Percentiles rank a stretch among this genome's conserved stretches.
phyloP scores from a whole-genome alignment of 2,113 vertebrate genomes.

The Nothobranchius kuhntae region DNA sequence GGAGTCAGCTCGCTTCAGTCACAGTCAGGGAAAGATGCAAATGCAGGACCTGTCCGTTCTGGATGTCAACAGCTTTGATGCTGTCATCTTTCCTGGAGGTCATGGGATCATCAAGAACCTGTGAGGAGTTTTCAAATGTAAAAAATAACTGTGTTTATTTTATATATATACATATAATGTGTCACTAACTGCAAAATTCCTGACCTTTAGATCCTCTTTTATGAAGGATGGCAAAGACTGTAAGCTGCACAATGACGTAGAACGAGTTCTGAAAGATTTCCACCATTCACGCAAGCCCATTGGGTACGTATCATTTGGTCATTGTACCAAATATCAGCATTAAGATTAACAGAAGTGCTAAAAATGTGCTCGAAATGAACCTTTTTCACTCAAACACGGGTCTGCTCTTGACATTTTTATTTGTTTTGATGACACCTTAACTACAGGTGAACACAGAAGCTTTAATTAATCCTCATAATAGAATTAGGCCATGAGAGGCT shows the following conservation, averaged over 20 bases:
- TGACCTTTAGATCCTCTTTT: constrained; percentile 68
- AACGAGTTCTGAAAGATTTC: constrained; percentile 78
- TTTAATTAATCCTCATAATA: constrained; percentile 37
- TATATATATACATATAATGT: too few relatives aligned
- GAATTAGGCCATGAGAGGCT: constrained; percentile 29
- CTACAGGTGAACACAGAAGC: constrained; percentile 13
- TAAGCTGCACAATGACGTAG: constrained; percentile 75
- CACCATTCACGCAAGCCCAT: constrained; percentile 77
- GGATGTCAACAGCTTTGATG: constrained; percentile 76
- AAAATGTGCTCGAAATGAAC: too few relatives aligned
- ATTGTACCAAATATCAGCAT: neutral
- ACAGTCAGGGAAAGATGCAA: constrained; percentile 70
- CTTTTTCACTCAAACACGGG: too few relatives aligned
- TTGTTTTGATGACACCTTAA: constrained; percentile 20
- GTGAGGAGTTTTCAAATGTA: constrained; percentile 56
- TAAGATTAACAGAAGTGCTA: neutral
- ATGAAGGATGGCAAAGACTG: constrained; percentile 78
- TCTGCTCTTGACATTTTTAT: neutral
- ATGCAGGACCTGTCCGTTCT: constrained; percentile 77
- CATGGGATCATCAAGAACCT: constrained; percentile 77
- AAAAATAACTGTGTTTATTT: neutral
- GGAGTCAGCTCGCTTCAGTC: constrained; percentile 76
- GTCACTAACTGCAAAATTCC: neutral
- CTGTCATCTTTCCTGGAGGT: constrained; percentile 78
- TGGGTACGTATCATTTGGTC: constrained; percentile 60